Base-by-base conservation (phyloP, 2,113 vertebrate species). In the Carassius auratus region DNA sequence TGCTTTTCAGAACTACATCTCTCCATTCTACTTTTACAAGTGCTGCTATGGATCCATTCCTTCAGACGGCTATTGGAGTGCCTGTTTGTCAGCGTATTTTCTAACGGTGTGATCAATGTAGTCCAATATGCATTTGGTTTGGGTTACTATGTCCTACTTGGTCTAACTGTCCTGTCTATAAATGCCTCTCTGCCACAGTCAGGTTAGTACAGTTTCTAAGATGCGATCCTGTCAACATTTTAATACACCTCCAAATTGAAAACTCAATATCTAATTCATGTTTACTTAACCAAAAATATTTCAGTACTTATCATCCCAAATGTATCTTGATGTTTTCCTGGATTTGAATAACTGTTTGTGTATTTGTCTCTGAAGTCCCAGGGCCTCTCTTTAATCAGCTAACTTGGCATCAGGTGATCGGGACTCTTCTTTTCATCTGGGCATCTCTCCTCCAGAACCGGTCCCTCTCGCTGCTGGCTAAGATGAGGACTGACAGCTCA, bases 121-220 rank as follows among this genome's bases (percentile, higher is more conserved):
- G 90, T 94, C 59, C 98, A 98, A 42, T 99, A 99, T 76, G 88
- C 92, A 64, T 98, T 98, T 68, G 98, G 97, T 0, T 88, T 98
- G n/a, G 89, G 61, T 50, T 99, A 97, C 89, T 99, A 99, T 42
- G 0, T 98, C 74, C 57, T 95, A 0, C 21, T 98, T 5, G 97
- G 98, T n/a, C 83, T 96, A 42, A 99, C 97, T 0, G 92, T 96
- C 74, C 91, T 98, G 42, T 95, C 93, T 90, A 93, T 86, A 3
- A 92, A 93, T 78, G 2, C 9, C 19, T 71, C 71, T 33, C 23
- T 76, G 8, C 68, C 84, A 26, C 3, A 38, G 23, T 36, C 76
- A 42, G 5, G 36, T 38, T 38, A 38, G 36, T 36, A 36, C 36
- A 36, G 36, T 36, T 36, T 36, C 36, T 4, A 1, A 4, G 36